Conservation (phyloP, 2,113 vertebrate species). For the Illadopsis cleaveri region DNA sequence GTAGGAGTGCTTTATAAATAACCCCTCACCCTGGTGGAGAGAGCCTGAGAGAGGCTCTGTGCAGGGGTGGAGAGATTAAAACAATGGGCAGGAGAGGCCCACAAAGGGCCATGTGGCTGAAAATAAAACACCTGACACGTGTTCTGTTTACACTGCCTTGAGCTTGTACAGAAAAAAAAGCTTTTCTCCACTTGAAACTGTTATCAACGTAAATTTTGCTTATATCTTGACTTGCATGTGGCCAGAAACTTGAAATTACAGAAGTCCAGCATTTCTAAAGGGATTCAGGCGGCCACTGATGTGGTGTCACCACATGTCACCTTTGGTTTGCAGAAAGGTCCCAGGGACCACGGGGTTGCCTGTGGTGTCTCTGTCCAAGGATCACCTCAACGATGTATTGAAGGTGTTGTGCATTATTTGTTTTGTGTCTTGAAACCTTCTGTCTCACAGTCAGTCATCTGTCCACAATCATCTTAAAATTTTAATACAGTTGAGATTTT, state of each 20-base stretch:
- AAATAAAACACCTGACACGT: not conserved
- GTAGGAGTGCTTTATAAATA: not conserved
- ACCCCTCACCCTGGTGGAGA: not conserved
- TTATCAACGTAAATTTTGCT: not conserved
- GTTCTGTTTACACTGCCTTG: not conserved
- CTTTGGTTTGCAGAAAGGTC: not conserved
- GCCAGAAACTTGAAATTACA: not conserved
- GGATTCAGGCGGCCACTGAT: not conserved
- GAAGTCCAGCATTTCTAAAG: not conserved
- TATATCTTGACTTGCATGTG: not conserved
- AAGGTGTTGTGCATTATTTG: not conserved
- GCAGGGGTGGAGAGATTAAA: not conserved
- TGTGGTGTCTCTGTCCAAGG: accelerated
- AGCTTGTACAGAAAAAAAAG: not conserved
- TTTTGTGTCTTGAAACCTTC: not conserved
- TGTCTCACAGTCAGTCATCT: not conserved
- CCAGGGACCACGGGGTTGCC: not conserved
- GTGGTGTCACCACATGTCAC: not conserved
- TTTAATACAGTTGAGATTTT: not conserved
- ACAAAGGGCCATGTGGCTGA: not conserved
- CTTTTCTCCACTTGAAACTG: not conserved
- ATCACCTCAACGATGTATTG: not conserved
- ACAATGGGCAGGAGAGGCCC: not conserved
- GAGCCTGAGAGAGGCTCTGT: not conserved
- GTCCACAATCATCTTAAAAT: not conserved